Conservation (phyloP, 2,888 invertebrate species). For the Hemaris fuciformis region DNA sequence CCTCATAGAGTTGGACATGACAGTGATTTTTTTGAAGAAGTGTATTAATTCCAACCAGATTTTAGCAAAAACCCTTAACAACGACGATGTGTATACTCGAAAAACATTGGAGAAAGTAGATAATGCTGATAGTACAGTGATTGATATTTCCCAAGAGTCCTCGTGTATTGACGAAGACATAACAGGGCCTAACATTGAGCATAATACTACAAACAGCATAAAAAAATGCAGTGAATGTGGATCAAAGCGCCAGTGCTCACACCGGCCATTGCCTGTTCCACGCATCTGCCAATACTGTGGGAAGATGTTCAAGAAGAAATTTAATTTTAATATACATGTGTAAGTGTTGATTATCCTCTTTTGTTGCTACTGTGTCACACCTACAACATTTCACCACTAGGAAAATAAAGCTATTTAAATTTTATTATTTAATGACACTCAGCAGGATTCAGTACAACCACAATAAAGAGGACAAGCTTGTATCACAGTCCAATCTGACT, state of each 20-base stretch:
- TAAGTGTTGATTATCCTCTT: constrained; percentile 33
- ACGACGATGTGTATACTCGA: constrained; percentile 8
- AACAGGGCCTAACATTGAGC: background rate
- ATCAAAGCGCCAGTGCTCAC: constrained; percentile 43
- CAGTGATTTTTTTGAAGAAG: constrained; percentile 48
- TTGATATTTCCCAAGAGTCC: background rate
- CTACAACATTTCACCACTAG: background rate
- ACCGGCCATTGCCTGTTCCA: constrained; percentile 36
- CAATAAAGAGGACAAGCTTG: too few relatives aligned
- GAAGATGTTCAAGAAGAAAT: constrained; percentile 54
- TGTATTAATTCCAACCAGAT: constrained; percentile 48
- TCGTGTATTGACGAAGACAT: background rate
- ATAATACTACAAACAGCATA: constrained; percentile 11
- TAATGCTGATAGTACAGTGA: background rate
- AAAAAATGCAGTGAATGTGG: constrained; percentile 39
- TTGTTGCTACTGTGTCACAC: background rate
- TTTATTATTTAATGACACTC: too few relatives aligned
- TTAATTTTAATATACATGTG: constrained; percentile 54
- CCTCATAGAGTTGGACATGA: constrained; percentile 47
- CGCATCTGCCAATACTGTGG: constrained; percentile 48
- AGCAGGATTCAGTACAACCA: too few relatives aligned
- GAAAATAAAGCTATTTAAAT: too few relatives aligned
- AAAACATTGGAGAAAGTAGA: background rate
- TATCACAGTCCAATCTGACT: too few relatives aligned
- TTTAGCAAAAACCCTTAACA: constrained; percentile 23